Base-by-base conservation (phyloP, 2,113 vertebrate species). In the Aegypius monachus region DNA sequence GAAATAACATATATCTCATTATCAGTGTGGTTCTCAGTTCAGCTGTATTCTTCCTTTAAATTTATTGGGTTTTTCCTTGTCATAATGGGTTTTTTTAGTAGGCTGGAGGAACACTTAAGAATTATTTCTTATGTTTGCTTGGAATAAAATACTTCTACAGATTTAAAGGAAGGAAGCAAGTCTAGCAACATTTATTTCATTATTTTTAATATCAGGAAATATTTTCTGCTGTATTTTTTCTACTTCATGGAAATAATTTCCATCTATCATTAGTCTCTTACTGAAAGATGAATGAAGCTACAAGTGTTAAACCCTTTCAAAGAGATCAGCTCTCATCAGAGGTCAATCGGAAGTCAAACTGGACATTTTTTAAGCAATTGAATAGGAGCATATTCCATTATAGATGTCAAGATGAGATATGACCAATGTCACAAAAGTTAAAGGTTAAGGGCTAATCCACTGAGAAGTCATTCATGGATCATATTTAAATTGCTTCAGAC, bases 391-490 rank as follows among this genome's bases (percentile, higher is more conserved):
- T 98, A 96, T 97, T 96, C 95, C 88, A 90, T 97, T 96, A 93
- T 81, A 94, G 67, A 93, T 93, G 96, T 97, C 97, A 97, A 96
- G 96, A 89, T 82, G 92, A 96, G 62, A 96, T 87, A 95, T 96
- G 82, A 96, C 56, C 94, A 97, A 94, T 94, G 50, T 93, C 90
- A 96, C 21, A 14, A n/a, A 95, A 96, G 89, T 77, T 94, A 98
- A 97, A 98, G 95, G 95, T 98, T 94, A 95, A 97, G 82, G 85
- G 94, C 92, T 97, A 97, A 97, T 97, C 88, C 85, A 97, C 83
- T 87, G 81, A 45, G 52, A 92, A 97, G 52, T 97, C 95, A 92
- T 97, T 97, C 87, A 94, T 3, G 66, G 95, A 94, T 94, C 81
- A 68, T 70, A 90, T 95, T 97, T 95, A 97, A 98, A 97, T 96